Base-by-base conservation (phyloP, 2,888 invertebrate genomes). In the Ormyrus thymus region DNA sequence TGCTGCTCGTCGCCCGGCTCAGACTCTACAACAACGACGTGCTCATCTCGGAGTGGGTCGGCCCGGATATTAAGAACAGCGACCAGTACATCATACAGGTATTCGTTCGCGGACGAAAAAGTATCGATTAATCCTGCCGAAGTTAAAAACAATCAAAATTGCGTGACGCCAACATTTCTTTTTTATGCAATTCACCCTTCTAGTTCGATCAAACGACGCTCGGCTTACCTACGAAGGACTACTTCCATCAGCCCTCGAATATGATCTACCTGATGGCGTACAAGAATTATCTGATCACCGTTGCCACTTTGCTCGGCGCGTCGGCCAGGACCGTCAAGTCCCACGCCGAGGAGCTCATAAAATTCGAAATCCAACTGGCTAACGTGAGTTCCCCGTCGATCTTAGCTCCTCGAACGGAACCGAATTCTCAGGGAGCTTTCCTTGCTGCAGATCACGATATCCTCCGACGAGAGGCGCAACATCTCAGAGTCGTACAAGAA, bases 1-100 rank as follows among this genome's bases (percentile, higher is more conserved):
- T 95, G 61, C 93, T 92, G 86, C 90, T 95, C 79, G 93, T 96
- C 87, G 96, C 95, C 0, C 93, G 93, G 80, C 87, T 96, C 13
- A 92, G 96, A 75, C 91, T 95, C 50, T 96, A 94, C 86, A 97
- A 97, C 89, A 97, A 97, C 86, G 96, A 96, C 82, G 94, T 97
- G 78, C 91, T 97, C 0, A 93, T 97, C 83, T 94, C 96, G 0
- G 94, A 96, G 87, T 96, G 96, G 95, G 96, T 98, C 58, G 97
- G 97, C 10, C 96, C 97, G 0, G 98, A 98, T 88, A 97, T 98
- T 77, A 97, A 97, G 88, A 96, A 98, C 89, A 97, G 98, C 7
- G 95, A 96, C 85, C 94, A 95, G 86, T 96, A 97, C 89, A 94
- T 98, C 7, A 95, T 98, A 75, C 93, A 95, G 91, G 94, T 87